Base-by-base conservation (phyloP, 2,113 vertebrate genomes). In the Charadrius vociferus region DNA sequence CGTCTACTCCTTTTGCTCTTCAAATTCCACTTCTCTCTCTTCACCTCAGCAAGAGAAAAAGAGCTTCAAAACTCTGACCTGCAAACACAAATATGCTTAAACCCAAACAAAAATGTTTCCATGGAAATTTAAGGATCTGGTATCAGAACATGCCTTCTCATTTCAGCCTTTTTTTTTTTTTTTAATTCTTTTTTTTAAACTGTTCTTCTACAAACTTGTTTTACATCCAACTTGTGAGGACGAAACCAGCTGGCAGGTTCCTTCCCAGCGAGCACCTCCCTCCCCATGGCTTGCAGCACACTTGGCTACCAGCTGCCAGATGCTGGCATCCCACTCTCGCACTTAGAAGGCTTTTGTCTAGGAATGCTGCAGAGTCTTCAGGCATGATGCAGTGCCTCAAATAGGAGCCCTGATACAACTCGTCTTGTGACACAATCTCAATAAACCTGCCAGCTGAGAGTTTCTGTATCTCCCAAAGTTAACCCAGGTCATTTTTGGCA, bases 331-430 rank as follows among this genome's bases (percentile, higher is more conserved):
- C 85, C 86, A 62, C 56, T 84, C 87, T 86, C 29, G 2, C 3
- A 1, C 85, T 66, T 20, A n/a, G 74, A 61, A 71, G 70, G 82
- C 66, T 97, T 86, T 95, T 7, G 3, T 29, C 7, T 9, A 97
- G 59, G 89, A 96, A 96, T 17, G 24, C 62, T 73, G 65, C 78
- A 49, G 71, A 94, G 86, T 90, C 95, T 78, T 68, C 58, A 73
- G 49, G 88, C 88, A 90, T 95, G 97, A 98, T 84, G 90, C 78
- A 89, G 66, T 72, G 71, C 94, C 95, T 95, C 88, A 93, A 96
- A 97, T 2, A 95, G 90, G 94, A 88, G 61, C 78, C 45, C 81
- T 91, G 91, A 96, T 71, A 93, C 95, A 89, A 91, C 89, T 91
- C 88, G 86, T 92, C 95, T 90, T 85, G 41, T 97, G 96, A 97